Evolutionary conservation across 2,888 invertebrate species (phyloP), one percentile per base, ranked within the genome.

Genomic region (Callyntrura sp.): DNA sequence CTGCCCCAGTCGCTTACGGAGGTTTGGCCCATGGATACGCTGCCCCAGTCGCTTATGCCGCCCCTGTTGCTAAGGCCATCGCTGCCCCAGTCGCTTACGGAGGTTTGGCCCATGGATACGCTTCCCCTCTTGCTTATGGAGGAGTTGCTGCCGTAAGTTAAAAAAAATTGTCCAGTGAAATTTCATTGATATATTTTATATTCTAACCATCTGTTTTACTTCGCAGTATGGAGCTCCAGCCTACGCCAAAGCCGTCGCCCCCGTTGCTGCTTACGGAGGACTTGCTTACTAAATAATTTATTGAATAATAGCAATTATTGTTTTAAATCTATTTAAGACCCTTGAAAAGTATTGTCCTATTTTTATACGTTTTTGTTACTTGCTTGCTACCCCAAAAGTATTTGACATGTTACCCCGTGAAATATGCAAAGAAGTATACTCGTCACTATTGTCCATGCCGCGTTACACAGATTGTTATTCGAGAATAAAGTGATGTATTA

Each of bases 11-110:
- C 20, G 84, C 70, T 55, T 17, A 45, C 6, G 35, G 48, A 11
- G 25, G 43, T n/a, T 70, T 51, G 51, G 73, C 73, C 51, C 23
- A 51, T 5, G 90, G 85, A 14, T 45, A 81, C 35, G 84, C 84
- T 14, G 65, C 84, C 23, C 73, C 84, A n/a, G 45, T 68, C 25
- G 82, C 78, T 17, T 76, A 78, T 48, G 85, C 51, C 12, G 85
- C 85, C 14, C 86, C 86, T 28, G 60, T 84, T 23, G 73, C 85
- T 62, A 85, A 85, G 62, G 85, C 85, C 25, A 48, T 60, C 17
- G 35, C 23, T 35, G 83, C 68, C 51, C 70, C 51, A 70, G 43
- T 35, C 6, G 35, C 35, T n/a, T n/a, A n/a, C n/a, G n/a, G n/a
- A n/a, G n/a, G n/a, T n/a, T n/a, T n/a, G n/a, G n/a, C n/a, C n/a